Percentiles rank a stretch among this genome's conserved stretches.
These are phyloP conservation scores for Rhogogaster chlorosoma DNA, from an alignment of 2,888 invertebrate species.

Conservation along the genomic window DNA sequence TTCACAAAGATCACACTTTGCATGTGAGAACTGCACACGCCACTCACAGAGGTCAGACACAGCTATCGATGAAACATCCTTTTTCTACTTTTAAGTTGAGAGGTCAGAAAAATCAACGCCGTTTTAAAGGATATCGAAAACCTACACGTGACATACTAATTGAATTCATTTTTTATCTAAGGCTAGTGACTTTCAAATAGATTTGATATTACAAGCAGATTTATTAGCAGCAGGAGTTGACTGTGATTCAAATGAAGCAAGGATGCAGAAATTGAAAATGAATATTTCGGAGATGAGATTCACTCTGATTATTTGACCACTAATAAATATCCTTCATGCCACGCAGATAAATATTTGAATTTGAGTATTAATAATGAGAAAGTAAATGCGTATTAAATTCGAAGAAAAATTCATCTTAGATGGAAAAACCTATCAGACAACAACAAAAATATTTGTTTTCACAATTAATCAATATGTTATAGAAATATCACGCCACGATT, in stretches of 20 bases:
- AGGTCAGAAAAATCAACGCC: slow-evolving; percentile 17
- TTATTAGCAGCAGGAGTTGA: not conserved
- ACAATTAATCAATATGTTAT: not conserved
- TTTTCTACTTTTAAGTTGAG: slow-evolving; percentile 26
- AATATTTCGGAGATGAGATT: not conserved
- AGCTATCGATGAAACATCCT: slow-evolving; percentile 45
- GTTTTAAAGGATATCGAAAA: slow-evolving; percentile 1
- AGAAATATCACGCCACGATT: slow-evolving; percentile 7
- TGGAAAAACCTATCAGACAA: not conserved
- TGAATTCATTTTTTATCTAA: not conserved
- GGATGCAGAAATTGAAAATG: not conserved
- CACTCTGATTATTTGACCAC: not conserved
- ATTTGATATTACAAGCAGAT: not conserved
- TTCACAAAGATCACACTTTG: slow-evolving; percentile 65
- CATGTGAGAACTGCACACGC: slow-evolving; percentile 61
- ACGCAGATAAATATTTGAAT: not conserved
- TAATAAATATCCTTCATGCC: not conserved
- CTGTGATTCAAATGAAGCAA: not conserved
- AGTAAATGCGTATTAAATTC: not conserved
- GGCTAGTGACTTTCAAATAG: not conserved
- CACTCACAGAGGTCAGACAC: slow-evolving; percentile 62
- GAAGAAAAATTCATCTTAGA: not conserved
- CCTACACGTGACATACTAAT: not conserved
- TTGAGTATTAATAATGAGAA: not conserved
- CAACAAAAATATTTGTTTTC: slow-evolving; percentile 22